A percentile compares a stretch with the other conserved stretches of the same genome.
These are phyloP conservation scores for Cyphomyrmex costatus DNA, from an alignment of 1,140 invertebrate species.

Conservation along the genomic window DNA sequence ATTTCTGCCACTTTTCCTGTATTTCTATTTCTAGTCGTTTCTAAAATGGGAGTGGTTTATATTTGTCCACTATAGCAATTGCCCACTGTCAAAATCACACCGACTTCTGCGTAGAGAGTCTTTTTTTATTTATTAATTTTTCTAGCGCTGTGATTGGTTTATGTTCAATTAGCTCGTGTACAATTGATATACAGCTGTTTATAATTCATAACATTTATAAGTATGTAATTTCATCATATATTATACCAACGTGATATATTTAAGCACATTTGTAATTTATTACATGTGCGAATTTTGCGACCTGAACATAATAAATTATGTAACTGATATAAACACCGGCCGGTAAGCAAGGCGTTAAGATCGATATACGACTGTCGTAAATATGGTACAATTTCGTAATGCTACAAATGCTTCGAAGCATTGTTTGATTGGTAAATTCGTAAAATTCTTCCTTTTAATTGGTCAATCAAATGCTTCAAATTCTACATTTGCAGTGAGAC, in stretches of 20 bases:
- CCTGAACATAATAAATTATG: slow-evolving; percentile 22
- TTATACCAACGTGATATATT: slow-evolving; percentile 21
- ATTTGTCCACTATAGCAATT: no score
- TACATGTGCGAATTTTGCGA: slow-evolving; percentile 35
- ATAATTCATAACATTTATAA: slow-evolving; percentile 16
- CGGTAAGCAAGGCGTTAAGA: slow-evolving; percentile 58
- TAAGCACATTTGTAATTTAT: slow-evolving; percentile 26
- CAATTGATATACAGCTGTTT: no score
- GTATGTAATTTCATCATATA: neutral
- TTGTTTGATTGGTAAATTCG: no score
- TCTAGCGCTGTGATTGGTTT: no score
- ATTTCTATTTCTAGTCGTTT: slow-evolving; percentile 18
- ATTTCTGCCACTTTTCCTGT: neutral
- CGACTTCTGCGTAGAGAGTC: no score
- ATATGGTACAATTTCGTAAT: neutral
- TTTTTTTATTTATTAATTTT: no score
- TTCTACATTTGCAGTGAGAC: no score
- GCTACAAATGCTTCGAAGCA: no score
- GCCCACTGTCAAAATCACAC: no score
- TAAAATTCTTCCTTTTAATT: no score
- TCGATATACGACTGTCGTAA: neutral
- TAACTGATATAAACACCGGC: slow-evolving; percentile 20
- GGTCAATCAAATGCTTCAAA: no score
- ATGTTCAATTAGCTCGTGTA: no score
- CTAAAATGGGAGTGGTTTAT: neutral